Conservation (phyloP, 2,797 vertebrate genomes). For the Gymnopithys bicolor region DNA sequence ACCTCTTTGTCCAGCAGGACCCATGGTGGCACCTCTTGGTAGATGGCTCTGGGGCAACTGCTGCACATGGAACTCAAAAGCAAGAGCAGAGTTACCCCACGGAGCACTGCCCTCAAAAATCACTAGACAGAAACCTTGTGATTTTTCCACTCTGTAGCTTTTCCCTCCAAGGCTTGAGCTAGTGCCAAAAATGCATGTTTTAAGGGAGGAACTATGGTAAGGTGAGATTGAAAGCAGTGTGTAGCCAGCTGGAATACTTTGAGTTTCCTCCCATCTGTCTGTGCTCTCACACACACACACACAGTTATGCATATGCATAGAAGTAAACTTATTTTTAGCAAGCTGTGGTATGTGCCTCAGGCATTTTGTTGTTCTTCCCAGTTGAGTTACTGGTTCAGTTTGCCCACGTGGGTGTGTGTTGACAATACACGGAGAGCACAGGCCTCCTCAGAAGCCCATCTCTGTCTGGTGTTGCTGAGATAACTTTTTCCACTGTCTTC, state of each 20-base stretch:
- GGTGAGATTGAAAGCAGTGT: neutral
- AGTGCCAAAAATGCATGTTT: neutral
- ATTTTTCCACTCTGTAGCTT: neutral
- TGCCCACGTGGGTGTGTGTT: neutral
- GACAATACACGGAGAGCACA: neutral
- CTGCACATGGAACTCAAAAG: neutral
- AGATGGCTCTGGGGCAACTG: neutral
- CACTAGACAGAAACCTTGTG: neutral
- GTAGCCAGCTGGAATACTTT: neutral
- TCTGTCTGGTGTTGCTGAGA: neutral
- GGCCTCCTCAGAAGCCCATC: neutral
- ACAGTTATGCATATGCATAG: neutral
- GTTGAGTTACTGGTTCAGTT: neutral
- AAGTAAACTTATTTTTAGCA: conserved; percentile 46
- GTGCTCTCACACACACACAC: neutral
- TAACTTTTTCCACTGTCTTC: neutral
- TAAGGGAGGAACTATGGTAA: neutral
- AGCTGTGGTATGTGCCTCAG: conserved; percentile 7
- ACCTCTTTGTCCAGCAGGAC: neutral
- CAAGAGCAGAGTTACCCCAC: neutral
- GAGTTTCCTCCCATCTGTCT: neutral
- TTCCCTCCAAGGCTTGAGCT: neutral
- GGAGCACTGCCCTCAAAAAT: neutral
- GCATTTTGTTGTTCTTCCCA: conserved; percentile 35
- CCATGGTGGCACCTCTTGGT: neutral